These are phyloP conservation scores for Rhinopomastus cyanomelas DNA, from an alignment of 2,113 vertebrate species.

Conservation along the genomic window DNA sequence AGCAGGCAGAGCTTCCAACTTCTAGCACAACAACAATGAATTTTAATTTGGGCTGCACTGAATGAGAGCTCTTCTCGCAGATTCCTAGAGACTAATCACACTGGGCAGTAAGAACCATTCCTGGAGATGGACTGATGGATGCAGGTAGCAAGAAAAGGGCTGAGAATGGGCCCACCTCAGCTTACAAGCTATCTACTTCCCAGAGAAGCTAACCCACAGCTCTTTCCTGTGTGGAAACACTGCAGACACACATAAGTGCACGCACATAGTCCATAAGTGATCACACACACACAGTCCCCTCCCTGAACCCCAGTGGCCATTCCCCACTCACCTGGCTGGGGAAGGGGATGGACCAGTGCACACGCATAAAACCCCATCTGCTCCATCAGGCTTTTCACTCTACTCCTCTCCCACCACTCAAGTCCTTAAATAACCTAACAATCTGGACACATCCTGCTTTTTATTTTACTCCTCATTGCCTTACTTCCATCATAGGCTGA, in stretches of 20 bases:
- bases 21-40: not conserved
- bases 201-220: not conserved
- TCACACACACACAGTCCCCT: not conserved
- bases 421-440: not conserved
- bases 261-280: not conserved
- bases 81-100: not conserved
- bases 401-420: not conserved
- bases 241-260: fast-evolving
- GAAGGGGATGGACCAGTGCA: not conserved
- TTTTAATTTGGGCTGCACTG: not conserved
- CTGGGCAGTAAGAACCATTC: not conserved
- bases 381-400: not conserved
- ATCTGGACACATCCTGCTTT: not conserved
- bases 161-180: not conserved
- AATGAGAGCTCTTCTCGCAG: not conserved
- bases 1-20: not conserved
- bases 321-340: not conserved
- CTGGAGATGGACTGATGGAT: not conserved
- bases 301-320: fast-evolving
- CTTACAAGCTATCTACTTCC: not conserved
- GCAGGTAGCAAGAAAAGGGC: not conserved
- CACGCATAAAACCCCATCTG: not conserved
- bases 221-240: not conserved
- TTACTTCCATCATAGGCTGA: not conserved
- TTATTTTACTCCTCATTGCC: not conserved